Evolutionary conservation across 2,113 vertebrate genomes (phyloP).

Genomic region (Setophaga petechia): DNA sequence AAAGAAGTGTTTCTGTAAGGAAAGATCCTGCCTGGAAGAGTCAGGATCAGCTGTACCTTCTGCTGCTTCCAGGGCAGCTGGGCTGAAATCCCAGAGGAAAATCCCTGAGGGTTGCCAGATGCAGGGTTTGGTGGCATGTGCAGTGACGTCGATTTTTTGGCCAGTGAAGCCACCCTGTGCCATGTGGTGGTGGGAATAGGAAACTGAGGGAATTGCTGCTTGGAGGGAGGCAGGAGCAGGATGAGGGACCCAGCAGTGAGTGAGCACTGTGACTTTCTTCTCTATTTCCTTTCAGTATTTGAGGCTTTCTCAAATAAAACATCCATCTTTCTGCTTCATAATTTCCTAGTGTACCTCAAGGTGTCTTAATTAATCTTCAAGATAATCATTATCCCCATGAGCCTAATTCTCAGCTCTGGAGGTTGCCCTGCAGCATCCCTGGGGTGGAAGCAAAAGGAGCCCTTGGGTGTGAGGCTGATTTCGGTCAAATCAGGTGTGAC

Average conservation of each 20-base stretch:
- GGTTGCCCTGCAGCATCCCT: rapidly evolving
- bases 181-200: not conserved
- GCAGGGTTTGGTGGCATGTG: rapidly evolving
- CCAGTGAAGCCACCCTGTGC: not conserved
- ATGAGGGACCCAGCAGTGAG: not conserved
- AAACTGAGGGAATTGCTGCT: not conserved
- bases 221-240: not conserved
- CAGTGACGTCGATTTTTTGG: not conserved
- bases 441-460: not conserved
- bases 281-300: not conserved
- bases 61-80: not conserved
- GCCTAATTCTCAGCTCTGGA: not conserved
- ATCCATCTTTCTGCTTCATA: not conserved
- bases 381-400: not conserved
- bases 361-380: not conserved
- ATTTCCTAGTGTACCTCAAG: not conserved
- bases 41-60: not conserved
- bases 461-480: not conserved
- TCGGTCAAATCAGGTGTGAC: not conserved
- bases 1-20: not conserved
- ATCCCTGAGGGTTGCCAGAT: not conserved
- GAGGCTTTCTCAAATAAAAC: not conserved
- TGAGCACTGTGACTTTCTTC: rapidly evolving
- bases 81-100: not conserved
- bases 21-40: not conserved